phyloP scores from a whole-genome alignment of 2,888 invertebrate species.

The Brachynemurus nebulosus region DNA sequence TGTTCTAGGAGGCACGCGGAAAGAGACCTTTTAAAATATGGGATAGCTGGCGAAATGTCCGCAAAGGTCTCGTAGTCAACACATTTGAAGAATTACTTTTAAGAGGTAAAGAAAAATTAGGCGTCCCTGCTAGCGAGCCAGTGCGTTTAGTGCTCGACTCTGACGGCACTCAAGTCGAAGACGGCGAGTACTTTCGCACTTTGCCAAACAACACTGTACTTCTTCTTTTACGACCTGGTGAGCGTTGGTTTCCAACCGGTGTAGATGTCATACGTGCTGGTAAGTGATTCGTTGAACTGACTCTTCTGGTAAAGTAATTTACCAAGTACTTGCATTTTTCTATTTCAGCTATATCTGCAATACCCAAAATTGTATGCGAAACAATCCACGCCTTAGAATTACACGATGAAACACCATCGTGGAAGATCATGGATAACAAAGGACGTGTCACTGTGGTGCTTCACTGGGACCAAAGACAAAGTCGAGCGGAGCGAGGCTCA shows the following conservation, averaged over 20 bases:
- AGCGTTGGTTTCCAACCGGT: conserved; percentile 87
- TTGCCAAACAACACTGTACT: conserved; percentile 84
- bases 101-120: conserved; percentile 82
- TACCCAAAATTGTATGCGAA: conserved; percentile 94
- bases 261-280: conserved; percentile 92
- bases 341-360: conserved; percentile 74
- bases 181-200: conserved; percentile 91
- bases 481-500: conserved; percentile 34
- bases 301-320: neutral
- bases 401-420: conserved; percentile 93
- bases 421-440: conserved; percentile 98
- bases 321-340: no score
- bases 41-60: conserved; percentile 87
- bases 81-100: conserved; percentile 80
- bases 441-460: conserved; percentile 92
- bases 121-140: conserved; percentile 72
- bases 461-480: conserved; percentile 88
- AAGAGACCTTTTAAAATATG: conserved; percentile 96
- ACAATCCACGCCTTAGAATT: conserved; percentile 89
- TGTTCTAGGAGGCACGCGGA: conserved; percentile 78
- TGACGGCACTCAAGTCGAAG: conserved; percentile 94
- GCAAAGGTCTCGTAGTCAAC: conserved; percentile 85
- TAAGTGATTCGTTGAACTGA: conserved; percentile 30
- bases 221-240: conserved; percentile 75
- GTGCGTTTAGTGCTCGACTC: conserved; percentile 84